phyloP scores from a whole-genome alignment of 37 sponge, comb jelly and placozoan species.

The Tethya wilhelma region DNA sequence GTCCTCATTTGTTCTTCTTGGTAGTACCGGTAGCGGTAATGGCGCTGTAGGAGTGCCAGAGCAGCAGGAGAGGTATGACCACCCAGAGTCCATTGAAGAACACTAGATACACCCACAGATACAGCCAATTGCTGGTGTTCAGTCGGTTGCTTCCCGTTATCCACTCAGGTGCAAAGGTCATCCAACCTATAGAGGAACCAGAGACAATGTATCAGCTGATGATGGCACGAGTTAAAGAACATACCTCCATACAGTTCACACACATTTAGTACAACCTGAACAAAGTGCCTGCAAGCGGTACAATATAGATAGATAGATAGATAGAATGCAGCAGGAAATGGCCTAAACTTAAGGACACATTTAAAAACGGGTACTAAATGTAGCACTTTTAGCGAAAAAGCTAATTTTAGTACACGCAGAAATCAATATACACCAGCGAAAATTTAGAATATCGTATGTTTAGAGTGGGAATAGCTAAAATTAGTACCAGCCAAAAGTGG shows the following conservation, averaged over 20 bases:
- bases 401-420: no score
- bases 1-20: constrained; percentile 7
- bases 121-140: constrained; percentile 62
- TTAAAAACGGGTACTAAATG: no score
- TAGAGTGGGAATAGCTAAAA: no score
- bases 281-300: constrained; percentile 56
- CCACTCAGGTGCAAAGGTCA: constrained; percentile 87
- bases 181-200: constrained; percentile 59
- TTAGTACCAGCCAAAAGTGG: no score
- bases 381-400: no score
- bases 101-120: constrained; percentile 76
- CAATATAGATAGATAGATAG: background rate
- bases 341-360: no score
- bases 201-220: background rate
- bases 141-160: constrained; percentile 64
- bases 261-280: constrained; percentile 54
- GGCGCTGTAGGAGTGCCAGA: constrained; percentile 62
- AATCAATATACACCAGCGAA: no score
- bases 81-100: constrained; percentile 86
- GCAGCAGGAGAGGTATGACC: constrained; percentile 50
- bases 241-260: constrained; percentile 88
- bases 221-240: background rate
- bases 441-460: no score
- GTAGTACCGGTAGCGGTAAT: background rate
- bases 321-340: no score